Evolutionary conservation across 2,888 invertebrate species (phyloP).

Genomic region (Gisinianus flammeolus): DNA sequence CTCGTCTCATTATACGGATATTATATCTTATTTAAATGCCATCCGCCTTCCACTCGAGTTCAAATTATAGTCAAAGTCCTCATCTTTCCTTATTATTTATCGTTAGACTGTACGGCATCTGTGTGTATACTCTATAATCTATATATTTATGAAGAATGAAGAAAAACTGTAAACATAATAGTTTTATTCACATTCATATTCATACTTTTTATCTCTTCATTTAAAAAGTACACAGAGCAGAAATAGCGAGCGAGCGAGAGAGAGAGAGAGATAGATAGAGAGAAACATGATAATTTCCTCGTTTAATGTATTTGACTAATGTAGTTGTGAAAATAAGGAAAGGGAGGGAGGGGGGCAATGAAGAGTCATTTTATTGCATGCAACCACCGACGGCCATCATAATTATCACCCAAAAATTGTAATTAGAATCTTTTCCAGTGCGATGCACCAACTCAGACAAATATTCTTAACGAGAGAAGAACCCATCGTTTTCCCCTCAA

Average conservation of each 20-base stretch:
- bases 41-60: neutral
- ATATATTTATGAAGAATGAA: neutral
- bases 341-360: conserved; percentile 1
- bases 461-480: no score
- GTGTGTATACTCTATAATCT: neutral
- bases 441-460: neutral
- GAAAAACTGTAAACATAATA: no score
- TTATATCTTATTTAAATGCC: no score
- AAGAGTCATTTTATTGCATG: conserved; percentile 26
- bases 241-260: no score
- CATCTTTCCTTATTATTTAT: neutral
- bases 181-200: no score
- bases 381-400: conserved; percentile 1
- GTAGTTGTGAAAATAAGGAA: no score
- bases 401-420: conserved; percentile 26
- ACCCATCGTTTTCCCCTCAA: no score
- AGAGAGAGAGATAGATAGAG: no score
- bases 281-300: neutral
- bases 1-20: no score
- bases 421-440: conserved; percentile 12
- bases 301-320: no score
- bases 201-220: no score
- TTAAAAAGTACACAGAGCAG: no score
- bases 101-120: neutral
- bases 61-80: neutral